Percentiles rank a stretch among this genome's conserved stretches.
Conservation (phyloP, 2,797 vertebrate species). For the Labeo calbasu region DNA sequence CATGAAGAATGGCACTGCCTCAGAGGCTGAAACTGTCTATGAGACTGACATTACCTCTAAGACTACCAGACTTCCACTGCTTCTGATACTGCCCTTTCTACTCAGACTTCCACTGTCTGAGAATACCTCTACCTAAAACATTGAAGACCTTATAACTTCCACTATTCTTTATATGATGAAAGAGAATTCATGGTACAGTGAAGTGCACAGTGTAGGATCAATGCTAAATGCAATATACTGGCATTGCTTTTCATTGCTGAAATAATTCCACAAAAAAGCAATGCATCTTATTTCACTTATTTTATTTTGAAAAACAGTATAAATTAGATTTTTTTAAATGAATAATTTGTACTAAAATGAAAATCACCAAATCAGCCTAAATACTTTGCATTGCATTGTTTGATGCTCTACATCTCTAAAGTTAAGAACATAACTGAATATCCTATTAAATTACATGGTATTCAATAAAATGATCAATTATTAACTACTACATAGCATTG, state of each 20-base stretch:
- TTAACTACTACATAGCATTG: neutral
- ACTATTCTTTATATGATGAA: too few relatives aligned
- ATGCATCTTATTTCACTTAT: too few relatives aligned
- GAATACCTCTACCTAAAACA: too few relatives aligned
- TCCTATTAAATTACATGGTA: neutral
- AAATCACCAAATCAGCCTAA: neutral
- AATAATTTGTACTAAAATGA: neutral
- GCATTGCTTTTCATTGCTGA: neutral
- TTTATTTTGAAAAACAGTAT: neutral
- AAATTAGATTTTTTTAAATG: neutral
- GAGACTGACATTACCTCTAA: too few relatives aligned
- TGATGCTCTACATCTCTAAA: neutral
- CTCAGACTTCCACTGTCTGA: too few relatives aligned
- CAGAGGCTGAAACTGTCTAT: too few relatives aligned
- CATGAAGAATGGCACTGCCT: too few relatives aligned
- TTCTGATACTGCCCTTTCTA: too few relatives aligned
- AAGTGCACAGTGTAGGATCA: too few relatives aligned
- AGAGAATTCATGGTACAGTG: neutral
- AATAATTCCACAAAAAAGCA: neutral
- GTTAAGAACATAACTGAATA: neutral
- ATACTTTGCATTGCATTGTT: neutral
- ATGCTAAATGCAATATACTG: neutral
- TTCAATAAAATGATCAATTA: neutral
- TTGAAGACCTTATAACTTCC: neutral
- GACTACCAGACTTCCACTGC: too few relatives aligned